Evolutionary conservation across 2,797 vertebrate species (phyloP).

Genomic region (Poliocrania exsul): DNA sequence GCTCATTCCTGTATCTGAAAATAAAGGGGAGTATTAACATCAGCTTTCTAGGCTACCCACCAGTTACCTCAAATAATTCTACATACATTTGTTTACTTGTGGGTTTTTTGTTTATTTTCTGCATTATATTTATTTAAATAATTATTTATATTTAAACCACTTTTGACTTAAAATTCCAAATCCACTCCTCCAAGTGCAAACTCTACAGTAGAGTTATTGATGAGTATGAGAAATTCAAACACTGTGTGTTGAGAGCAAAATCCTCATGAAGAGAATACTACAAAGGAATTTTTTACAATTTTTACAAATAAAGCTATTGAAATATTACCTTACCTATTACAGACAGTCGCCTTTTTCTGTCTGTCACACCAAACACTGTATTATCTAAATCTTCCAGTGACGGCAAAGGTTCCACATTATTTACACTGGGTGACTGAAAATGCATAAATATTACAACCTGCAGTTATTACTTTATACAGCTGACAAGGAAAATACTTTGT

Average conservation of each 20-base stretch:
- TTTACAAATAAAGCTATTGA: background rate
- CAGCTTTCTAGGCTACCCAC: background rate
- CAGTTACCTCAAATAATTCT: background rate
- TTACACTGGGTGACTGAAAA: slow-evolving; percentile 67
- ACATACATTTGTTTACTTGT: background rate
- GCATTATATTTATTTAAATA: background rate
- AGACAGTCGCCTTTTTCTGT: slow-evolving; percentile 85
- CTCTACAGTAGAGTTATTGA: background rate
- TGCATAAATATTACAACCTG: background rate
- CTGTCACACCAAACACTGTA: slow-evolving; percentile 84
- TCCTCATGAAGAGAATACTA: background rate
- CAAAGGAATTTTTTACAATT: background rate
- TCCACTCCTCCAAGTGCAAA: background rate
- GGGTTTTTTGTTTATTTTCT: background rate
- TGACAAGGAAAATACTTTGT: background rate
- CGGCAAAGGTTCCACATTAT: slow-evolving; percentile 84
- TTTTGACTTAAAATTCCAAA: background rate
- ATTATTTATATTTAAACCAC: background rate
- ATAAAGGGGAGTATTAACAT: background rate
- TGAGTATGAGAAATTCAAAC: background rate
- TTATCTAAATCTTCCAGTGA: slow-evolving; percentile 92
- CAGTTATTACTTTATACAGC: background rate
- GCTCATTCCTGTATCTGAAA: background rate
- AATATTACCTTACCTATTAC: slow-evolving; percentile 82
- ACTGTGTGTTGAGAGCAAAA: background rate